These are phyloP conservation scores for Eutrigla gurnardus DNA, from an alignment of 2,797 vertebrate genomes.

Conservation along the genomic window DNA sequence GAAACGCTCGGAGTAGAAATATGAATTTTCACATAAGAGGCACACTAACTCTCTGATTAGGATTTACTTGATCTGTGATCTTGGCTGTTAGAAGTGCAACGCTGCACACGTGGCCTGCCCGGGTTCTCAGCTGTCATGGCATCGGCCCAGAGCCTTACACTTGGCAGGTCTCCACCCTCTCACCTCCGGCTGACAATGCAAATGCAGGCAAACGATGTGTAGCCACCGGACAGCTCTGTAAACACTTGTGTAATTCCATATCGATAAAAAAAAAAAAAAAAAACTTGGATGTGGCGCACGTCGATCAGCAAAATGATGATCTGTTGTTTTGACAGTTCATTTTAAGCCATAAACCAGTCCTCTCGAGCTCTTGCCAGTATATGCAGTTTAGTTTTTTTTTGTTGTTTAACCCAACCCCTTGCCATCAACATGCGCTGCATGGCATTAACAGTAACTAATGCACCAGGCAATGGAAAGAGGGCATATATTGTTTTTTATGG, in stretches of 20 bases:
- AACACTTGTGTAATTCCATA: slow-evolving; percentile 55
- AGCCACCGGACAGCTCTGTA: slow-evolving; percentile 77
- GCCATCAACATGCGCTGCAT: slow-evolving; percentile 70
- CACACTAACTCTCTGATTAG: slow-evolving; percentile 76
- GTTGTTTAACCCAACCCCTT: slow-evolving; percentile 27
- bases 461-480: slow-evolving; percentile 77
- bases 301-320: slow-evolving; percentile 44
- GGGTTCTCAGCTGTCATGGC: slow-evolving; percentile 80
- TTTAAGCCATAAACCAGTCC: slow-evolving; percentile 45
- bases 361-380: slow-evolving; percentile 28
- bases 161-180: slow-evolving; percentile 82
- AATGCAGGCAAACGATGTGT: slow-evolving; percentile 82
- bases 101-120: slow-evolving; percentile 61
- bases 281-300: slow-evolving; percentile 27
- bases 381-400: background rate
- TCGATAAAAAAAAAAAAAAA: slow-evolving; percentile 32
- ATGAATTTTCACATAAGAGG: slow-evolving; percentile 83
- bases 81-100: slow-evolving; percentile 75
- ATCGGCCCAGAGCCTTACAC: slow-evolving; percentile 72
- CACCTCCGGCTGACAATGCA: slow-evolving; percentile 83
- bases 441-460: slow-evolving; percentile 81
- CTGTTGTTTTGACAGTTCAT: slow-evolving; percentile 55
- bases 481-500: slow-evolving; percentile 88
- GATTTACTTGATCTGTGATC: slow-evolving; percentile 80
- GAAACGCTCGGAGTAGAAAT: slow-evolving; percentile 79